Evolutionary conservation across 2,888 invertebrate genomes (phyloP).

Genomic region (Lochmaea crataegi): DNA sequence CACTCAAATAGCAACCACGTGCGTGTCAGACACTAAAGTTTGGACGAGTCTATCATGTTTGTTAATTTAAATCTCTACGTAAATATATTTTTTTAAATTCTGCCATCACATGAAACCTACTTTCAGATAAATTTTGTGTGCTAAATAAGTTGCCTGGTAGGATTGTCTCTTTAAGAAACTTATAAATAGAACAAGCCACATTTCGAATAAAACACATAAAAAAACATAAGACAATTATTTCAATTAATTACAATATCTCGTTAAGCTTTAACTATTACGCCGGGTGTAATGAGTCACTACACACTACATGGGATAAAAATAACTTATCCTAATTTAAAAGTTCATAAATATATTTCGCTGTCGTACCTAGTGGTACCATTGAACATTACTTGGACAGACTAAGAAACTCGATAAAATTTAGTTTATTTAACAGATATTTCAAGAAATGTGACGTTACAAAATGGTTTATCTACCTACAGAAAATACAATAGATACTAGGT

Average conservation of each 20-base stretch:
- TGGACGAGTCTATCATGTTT: no score
- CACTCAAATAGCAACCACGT: no score
- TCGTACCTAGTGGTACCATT: slow-evolving; percentile 2
- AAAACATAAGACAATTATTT: slow-evolving; percentile 4
- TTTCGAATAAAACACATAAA: slow-evolving; percentile 3
- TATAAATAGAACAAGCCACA: slow-evolving; percentile 5
- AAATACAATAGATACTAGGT: not conserved
- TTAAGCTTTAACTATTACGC: slow-evolving; percentile 29
- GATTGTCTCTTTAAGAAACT: slow-evolving; percentile 1
- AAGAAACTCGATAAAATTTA: not conserved
- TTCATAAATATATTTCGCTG: slow-evolving; percentile 2
- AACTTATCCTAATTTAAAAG: slow-evolving; percentile 8
- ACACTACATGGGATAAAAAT: slow-evolving; percentile 12
- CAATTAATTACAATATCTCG: slow-evolving; percentile 22
- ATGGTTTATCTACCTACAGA: not conserved
- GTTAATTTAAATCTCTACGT: no score
- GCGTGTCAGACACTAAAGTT: no score
- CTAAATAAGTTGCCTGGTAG: not conserved
- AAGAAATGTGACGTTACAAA: not conserved
- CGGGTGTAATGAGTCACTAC: slow-evolving; percentile 31
- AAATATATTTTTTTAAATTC: no score
- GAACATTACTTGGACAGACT: not conserved
- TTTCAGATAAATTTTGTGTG: not conserved
- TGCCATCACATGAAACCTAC: no score
- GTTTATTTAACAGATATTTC: not conserved